phyloP scores from a whole-genome alignment of 2,797 vertebrate species.

The Pteronotus mesoamericanus region DNA sequence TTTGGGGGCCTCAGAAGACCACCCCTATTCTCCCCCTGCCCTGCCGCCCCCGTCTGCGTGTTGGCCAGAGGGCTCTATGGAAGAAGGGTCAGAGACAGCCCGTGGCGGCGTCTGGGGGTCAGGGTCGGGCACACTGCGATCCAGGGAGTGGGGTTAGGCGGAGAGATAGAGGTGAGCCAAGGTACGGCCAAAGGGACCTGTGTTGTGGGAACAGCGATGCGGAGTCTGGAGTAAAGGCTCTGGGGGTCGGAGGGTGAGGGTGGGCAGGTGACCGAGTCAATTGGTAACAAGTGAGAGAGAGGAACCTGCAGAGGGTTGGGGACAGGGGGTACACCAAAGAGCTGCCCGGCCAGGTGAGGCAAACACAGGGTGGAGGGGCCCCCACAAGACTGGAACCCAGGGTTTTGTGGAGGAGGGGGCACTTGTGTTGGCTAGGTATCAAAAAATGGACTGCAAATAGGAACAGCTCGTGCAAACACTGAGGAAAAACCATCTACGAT shows the following conservation, averaged over 20 bases:
- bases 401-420: background rate
- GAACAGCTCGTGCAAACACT: background rate
- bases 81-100: background rate
- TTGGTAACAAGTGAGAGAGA: background rate
- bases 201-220: background rate
- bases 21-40: accelerated
- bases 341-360: background rate
- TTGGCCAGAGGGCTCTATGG: too few species aligned
- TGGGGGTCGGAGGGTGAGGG: too few species aligned
- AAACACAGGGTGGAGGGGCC: background rate
- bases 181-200: background rate
- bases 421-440: background rate
- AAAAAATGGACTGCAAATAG: too few species aligned
- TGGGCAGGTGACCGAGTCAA: accelerated
- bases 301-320: background rate
- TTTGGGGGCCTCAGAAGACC: background rate
- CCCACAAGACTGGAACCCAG: background rate
- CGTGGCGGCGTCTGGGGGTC: background rate
- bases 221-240: background rate
- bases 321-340: background rate
- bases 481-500: background rate
- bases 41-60: accelerated
- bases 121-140: accelerated
- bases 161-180: background rate
- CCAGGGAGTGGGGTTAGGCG: background rate